Evolutionary conservation across 2,113 vertebrate species (phyloP).

Genomic region (Ciconia maguari): DNA sequence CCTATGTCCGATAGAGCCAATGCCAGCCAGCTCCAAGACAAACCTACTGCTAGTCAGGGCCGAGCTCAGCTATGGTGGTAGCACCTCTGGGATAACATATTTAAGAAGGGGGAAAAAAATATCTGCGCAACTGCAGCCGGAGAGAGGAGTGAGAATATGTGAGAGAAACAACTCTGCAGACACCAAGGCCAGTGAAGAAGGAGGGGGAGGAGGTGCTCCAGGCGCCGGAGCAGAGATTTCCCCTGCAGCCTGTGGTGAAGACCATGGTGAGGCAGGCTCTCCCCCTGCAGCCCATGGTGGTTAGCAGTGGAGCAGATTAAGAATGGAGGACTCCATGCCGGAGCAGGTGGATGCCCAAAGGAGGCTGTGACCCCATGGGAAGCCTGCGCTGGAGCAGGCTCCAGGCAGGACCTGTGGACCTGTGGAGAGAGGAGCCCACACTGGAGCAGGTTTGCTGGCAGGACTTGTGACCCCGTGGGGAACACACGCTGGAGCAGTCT

Average conservation of each 20-base stretch:
- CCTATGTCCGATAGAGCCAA: not conserved
- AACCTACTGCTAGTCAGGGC: not conserved
- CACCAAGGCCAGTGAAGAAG: not conserved
- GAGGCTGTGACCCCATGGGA: not conserved
- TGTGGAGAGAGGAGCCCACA: not conserved
- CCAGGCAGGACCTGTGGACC: not conserved
- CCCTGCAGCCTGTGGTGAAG: not conserved
- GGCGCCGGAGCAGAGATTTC: fast-evolving
- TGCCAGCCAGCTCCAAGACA: not conserved
- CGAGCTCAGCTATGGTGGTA: not conserved
- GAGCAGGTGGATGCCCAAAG: not conserved
- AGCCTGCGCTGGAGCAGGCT: not conserved
- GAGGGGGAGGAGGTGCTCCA: not conserved
- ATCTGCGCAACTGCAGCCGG: too few relatives aligned
- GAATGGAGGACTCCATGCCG: not conserved
- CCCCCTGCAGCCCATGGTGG: not conserved
- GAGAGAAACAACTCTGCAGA: too few relatives aligned
- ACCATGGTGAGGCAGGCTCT: not conserved
- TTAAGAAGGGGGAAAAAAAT: too few relatives aligned
- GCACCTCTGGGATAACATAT: not conserved
- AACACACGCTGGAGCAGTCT: not conserved
- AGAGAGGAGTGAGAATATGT: too few relatives aligned
- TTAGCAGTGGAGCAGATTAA: not conserved
- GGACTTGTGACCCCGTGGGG: not conserved
- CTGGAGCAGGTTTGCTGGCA: not conserved